These are phyloP conservation scores for Syritta pipiens DNA, from an alignment of 2,888 invertebrate genomes.

Conservation along the genomic window DNA sequence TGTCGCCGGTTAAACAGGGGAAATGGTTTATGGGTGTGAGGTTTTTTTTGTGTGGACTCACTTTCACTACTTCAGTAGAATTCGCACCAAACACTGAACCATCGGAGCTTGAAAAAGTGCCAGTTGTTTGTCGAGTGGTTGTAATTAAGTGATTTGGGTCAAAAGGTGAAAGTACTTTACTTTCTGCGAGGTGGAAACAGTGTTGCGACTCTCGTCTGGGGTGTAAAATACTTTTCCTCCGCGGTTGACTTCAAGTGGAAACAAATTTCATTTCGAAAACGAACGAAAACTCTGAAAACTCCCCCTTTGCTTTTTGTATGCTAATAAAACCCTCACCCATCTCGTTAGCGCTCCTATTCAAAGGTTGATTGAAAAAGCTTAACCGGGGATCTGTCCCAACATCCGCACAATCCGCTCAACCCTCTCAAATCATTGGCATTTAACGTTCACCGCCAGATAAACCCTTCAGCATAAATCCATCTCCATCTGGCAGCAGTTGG, in stretches of 20 bases:
- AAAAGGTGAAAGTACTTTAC: slow-evolving; percentile 11
- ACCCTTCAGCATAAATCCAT: slow-evolving; percentile 5
- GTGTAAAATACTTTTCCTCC: too few relatives aligned
- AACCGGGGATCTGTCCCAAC: not conserved
- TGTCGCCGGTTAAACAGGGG: not conserved
- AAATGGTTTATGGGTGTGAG: not conserved
- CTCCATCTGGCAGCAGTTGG: not conserved
- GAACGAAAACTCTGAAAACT: too few relatives aligned
- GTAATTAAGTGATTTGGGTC: slow-evolving; percentile 18
- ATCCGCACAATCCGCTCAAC: not conserved
- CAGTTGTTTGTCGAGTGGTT: not conserved
- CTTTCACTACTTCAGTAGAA: slow-evolving; percentile 26
- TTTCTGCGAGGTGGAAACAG: too few relatives aligned
- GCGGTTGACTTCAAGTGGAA: not conserved
- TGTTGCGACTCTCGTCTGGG: too few relatives aligned
- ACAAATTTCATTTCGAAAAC: too few relatives aligned
- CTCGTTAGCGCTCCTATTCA: not conserved
- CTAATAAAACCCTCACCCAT: too few relatives aligned
- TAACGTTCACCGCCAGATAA: not conserved
- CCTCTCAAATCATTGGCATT: not conserved
- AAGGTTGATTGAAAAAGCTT: not conserved
- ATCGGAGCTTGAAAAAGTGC: too few relatives aligned
- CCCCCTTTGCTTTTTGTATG: too few relatives aligned
- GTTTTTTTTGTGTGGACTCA: slow-evolving; percentile 2
- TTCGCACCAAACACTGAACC: not conserved